Evolutionary conservation across 1,140 invertebrate genomes (phyloP).

Genomic region (Heliconius eleuchia): DNA sequence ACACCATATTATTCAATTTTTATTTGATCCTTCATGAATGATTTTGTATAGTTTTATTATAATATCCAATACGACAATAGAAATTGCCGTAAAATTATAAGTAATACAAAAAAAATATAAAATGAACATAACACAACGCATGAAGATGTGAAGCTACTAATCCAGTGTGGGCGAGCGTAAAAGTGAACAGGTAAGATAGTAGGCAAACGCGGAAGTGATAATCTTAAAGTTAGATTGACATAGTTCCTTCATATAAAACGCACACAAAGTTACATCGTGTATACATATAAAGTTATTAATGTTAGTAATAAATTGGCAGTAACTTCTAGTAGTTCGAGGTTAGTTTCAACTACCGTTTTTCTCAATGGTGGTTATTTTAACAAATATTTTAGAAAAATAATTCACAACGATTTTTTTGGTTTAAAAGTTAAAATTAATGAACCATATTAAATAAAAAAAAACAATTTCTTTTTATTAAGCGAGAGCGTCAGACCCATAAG

Average conservation of each 20-base stretch:
- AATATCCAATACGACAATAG: too few species aligned
- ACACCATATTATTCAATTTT: too few species aligned
- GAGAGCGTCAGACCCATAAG: background rate
- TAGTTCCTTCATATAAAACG: conserved; percentile 69
- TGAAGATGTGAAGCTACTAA: conserved; percentile 17
- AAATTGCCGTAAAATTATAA: background rate
- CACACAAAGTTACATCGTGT: conserved; percentile 51
- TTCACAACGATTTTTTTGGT: background rate
- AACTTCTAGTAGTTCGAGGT: background rate
- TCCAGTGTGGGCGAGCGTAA: conserved; percentile 28
- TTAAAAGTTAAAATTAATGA: background rate
- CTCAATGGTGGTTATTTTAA: background rate
- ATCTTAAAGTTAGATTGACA: conserved; percentile 78
- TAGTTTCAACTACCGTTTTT: background rate
- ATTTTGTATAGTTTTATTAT: too few species aligned
- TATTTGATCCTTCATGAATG: too few species aligned
- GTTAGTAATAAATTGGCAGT: background rate
- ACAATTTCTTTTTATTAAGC: background rate
- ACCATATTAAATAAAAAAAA: too few species aligned
- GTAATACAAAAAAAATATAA: background rate
- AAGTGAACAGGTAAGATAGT: conserved; percentile 50
- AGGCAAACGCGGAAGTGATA: conserved; percentile 66
- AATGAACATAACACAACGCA: conserved; percentile 1
- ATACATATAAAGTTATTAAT: background rate
- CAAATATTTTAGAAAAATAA: background rate